Percentiles rank a stretch among this genome's conserved stretches.
Evolutionary conservation across 92 coral and sea anemone genomes (phyloP).

Genomic region (Bergia puertoricense): DNA sequence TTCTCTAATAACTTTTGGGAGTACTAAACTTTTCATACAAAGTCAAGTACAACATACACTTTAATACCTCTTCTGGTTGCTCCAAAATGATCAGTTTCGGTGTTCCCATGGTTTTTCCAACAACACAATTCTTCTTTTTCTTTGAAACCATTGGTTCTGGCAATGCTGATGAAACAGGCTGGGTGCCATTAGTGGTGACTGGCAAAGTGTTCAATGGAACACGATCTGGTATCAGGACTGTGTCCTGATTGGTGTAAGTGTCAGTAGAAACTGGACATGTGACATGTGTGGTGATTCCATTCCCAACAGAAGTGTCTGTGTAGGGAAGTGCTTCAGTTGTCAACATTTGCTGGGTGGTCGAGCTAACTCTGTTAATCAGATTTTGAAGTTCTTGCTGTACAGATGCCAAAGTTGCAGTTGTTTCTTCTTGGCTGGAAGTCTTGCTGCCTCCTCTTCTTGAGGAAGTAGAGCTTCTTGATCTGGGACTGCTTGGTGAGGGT

Average conservation of each 20-base stretch:
- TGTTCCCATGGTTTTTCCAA: conserved; percentile 38
- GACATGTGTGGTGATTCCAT: neutral
- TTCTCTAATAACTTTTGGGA: neutral
- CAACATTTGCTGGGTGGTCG: neutral
- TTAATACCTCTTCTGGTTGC: conserved; percentile 97
- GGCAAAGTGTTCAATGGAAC: neutral
- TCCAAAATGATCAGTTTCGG: conserved; percentile 88
- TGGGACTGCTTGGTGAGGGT: conserved; percentile 23
- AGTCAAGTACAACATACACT: neutral
- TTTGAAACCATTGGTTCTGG: neutral
- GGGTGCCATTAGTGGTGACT: neutral
- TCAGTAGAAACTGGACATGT: conserved; percentile 18
- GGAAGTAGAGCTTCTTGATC: conserved; percentile 17
- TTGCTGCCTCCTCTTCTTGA: conserved; percentile 8
- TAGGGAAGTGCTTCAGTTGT: neutral
- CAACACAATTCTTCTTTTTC: neutral
- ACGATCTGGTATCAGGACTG: neutral
- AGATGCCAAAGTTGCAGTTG: conserved; percentile 35
- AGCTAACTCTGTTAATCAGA: conserved; percentile 25
- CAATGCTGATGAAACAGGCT: neutral
- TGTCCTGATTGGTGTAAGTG: conserved; percentile 14
- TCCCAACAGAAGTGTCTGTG: conserved; percentile 1
- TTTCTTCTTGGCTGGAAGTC: conserved; percentile 27
- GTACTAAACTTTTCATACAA: neutral
- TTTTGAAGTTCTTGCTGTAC: conserved; percentile 42